Evolutionary conservation across 2,888 invertebrate species (phyloP).

Genomic region (Seira musarum): DNA sequence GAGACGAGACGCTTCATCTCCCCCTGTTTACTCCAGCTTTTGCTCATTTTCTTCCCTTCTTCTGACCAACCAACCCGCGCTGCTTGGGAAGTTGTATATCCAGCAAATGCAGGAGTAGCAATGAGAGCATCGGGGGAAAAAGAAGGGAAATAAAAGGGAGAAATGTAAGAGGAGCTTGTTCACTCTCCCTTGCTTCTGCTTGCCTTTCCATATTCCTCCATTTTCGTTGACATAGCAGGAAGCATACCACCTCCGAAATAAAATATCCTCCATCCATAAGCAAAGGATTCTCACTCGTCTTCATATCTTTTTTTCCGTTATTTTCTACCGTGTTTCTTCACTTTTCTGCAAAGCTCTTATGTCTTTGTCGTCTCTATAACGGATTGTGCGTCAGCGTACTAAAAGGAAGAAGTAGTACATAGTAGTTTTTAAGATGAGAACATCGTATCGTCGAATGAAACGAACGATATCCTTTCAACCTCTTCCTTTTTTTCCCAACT

Average conservation of each 20-base stretch:
- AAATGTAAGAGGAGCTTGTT: slow-evolving; percentile 11
- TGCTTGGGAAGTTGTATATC: slow-evolving; percentile 22
- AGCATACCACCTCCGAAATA: slow-evolving; percentile 25
- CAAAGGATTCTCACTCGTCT: neutral
- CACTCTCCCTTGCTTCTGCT: neutral
- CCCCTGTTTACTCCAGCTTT: slow-evolving; percentile 1
- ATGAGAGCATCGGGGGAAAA: slow-evolving; percentile 27
- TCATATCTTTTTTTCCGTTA: neutral
- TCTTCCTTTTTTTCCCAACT: slow-evolving; percentile 19
- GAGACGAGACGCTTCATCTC: neutral
- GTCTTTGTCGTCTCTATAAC: slow-evolving; percentile 36
- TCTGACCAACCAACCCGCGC: neutral
- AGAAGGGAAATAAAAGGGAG: slow-evolving; percentile 45
- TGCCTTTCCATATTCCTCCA: neutral
- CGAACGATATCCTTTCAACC: slow-evolving; percentile 24
- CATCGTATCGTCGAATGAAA: neutral
- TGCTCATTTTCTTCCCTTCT: slow-evolving; percentile 13
- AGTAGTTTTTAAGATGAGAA: neutral
- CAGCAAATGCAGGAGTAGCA: slow-evolving; percentile 37
- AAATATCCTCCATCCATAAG: neutral
- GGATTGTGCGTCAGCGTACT: slow-evolving; percentile 57
- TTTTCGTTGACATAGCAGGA: slow-evolving; percentile 13
- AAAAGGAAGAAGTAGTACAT: slow-evolving; percentile 9
- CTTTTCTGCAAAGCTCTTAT: no score
- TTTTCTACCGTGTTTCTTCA: slow-evolving; percentile 22